phyloP scores from a whole-genome alignment of 92 coral and sea anemone genomes.

The Actinernus sp. region DNA sequence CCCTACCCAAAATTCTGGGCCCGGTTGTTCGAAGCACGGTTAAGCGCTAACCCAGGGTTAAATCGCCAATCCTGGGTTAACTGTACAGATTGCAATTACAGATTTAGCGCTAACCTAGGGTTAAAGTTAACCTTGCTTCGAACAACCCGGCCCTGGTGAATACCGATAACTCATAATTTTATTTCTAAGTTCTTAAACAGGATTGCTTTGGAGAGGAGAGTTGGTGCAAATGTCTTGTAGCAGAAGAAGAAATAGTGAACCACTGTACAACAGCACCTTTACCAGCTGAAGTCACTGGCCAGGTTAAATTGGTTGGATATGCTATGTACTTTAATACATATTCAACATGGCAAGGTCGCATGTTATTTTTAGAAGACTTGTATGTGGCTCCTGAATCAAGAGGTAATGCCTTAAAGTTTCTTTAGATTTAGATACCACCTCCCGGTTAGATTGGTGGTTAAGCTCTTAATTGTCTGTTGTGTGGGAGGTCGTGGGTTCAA shows the following conservation, averaged over 20 bases:
- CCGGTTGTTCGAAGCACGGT: too few species aligned
- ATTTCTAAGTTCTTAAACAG: constrained; percentile 55
- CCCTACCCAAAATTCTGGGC: too few species aligned
- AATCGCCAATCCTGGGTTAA: too few species aligned
- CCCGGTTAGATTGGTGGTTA: too few species aligned
- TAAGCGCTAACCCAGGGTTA: too few species aligned
- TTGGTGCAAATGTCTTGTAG: constrained; percentile 83
- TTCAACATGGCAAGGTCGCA: constrained; percentile 92
- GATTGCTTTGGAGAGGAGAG: constrained; percentile 91
- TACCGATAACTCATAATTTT: not conserved
- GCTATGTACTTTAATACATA: constrained; percentile 66
- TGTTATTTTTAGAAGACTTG: constrained; percentile 82
- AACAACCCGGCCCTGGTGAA: not conserved
- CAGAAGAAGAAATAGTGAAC: constrained; percentile 55
- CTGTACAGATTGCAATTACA: too few species aligned
- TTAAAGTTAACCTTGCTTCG: too few species aligned
- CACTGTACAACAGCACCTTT: not conserved
- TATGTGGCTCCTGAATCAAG: constrained; percentile 78
- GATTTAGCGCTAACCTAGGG: too few species aligned
- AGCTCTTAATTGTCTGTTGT: too few species aligned
- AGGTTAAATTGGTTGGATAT: constrained; percentile 66
- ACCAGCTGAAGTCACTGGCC: not conserved
- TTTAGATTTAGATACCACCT: too few species aligned
- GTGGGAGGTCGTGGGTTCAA: too few species aligned
- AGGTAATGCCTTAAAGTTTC: too few species aligned